Conservation (phyloP, 2,888 invertebrate genomes). For the Thymelicus sylvestris region DNA sequence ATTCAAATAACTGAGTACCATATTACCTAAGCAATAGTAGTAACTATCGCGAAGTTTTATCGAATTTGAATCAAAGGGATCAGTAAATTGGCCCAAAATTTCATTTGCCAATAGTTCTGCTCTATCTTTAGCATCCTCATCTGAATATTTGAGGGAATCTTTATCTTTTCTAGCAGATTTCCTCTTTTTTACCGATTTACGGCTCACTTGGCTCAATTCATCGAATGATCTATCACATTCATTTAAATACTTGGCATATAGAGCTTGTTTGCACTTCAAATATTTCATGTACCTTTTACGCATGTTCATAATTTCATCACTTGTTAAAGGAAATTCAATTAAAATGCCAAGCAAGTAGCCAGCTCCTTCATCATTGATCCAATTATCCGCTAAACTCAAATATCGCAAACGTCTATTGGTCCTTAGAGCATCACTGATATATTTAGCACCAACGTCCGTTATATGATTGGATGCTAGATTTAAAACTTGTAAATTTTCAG, state of each 20-base stretch:
- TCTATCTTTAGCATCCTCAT: slow-evolving; percentile 46
- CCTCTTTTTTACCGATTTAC: slow-evolving; percentile 43
- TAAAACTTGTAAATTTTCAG: slow-evolving; percentile 54
- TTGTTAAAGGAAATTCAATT: slow-evolving; percentile 56
- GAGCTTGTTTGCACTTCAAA: slow-evolving; percentile 41
- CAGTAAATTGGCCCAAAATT: slow-evolving; percentile 50
- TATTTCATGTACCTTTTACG: slow-evolving; percentile 45
- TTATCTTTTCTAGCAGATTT: slow-evolving; percentile 44
- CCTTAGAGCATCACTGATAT: slow-evolving; percentile 57
- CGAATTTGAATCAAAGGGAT: slow-evolving; percentile 51
- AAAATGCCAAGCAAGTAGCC: slow-evolving; percentile 53
- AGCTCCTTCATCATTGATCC: slow-evolving; percentile 59
- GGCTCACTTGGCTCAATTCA: slow-evolving; percentile 42
- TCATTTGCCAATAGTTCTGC: slow-evolving; percentile 50
- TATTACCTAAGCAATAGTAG: slow-evolving; percentile 56
- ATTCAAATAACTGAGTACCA: slow-evolving; percentile 60
- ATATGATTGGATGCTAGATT: slow-evolving; percentile 68
- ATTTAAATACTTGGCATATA: slow-evolving; percentile 40
- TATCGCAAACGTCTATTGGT: slow-evolving; percentile 65
- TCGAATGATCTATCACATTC: slow-evolving; percentile 42
- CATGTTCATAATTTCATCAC: slow-evolving; percentile 52
- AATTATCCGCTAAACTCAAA: slow-evolving; percentile 66
- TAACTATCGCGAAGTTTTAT: slow-evolving; percentile 45
- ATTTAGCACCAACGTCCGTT: slow-evolving; percentile 62
- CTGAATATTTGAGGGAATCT: slow-evolving; percentile 25